phyloP scores from a whole-genome alignment of 1,140 invertebrate species.

The Pseudomyrmex concolor region DNA sequence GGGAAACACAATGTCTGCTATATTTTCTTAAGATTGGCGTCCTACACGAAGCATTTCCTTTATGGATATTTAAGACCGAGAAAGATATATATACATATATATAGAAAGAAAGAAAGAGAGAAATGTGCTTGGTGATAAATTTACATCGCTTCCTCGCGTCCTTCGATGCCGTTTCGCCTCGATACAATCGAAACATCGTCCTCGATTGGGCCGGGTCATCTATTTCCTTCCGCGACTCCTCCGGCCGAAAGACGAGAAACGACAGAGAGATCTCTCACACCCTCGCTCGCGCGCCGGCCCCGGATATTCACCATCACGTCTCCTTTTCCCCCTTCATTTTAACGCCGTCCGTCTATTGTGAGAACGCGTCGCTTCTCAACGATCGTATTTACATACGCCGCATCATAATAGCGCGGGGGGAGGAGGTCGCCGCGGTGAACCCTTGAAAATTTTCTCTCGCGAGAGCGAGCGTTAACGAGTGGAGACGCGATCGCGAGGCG shows the following conservation, averaged over 20 bases:
- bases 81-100: no score
- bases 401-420: constrained; percentile 15
- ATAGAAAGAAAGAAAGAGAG: background rate
- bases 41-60: background rate
- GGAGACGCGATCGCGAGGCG: constrained; percentile 55
- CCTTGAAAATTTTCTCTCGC: constrained; percentile 39
- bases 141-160: constrained; percentile 41
- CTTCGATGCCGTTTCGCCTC: constrained; percentile 20
- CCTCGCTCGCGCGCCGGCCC: constrained; percentile 19
- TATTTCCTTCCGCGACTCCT: constrained; percentile 48
- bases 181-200: constrained; percentile 50
- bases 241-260: constrained; percentile 22
- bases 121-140: constrained; percentile 45
- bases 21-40: background rate
- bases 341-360: constrained; percentile 18
- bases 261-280: constrained; percentile 39
- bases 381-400: constrained; percentile 50
- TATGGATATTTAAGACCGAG: constrained; percentile 24
- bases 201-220: constrained; percentile 28
- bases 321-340: constrained; percentile 15
- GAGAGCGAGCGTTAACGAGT: constrained; percentile 64
- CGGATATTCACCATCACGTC: constrained; percentile 43
- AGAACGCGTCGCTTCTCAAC: background rate
- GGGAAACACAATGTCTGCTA: background rate
- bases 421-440: background rate